Base-by-base conservation (phyloP, 2,888 invertebrate genomes). In the Scrobipalpa atriplicella region DNA sequence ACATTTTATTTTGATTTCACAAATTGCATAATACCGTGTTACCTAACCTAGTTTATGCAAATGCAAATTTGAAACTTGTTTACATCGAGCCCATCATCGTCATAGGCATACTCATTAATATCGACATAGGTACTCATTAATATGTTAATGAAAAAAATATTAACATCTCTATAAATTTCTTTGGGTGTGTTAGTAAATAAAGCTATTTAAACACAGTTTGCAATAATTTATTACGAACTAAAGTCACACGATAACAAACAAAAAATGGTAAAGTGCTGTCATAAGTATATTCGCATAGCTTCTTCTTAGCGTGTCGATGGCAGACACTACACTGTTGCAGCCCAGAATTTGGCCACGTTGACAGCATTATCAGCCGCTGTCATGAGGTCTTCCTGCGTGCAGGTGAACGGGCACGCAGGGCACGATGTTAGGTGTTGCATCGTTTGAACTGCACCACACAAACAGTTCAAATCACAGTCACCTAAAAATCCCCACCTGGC, bases 1-100 rank as follows among this genome's bases (percentile, higher is more conserved):
- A 64, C 56, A 68, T 60, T 38, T 64, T 65, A 43, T 19, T 58
- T 51, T 52, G 60, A 67, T 71, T 69, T 71, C 67, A 66, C 67
- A 69, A 58, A 67, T 72, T 74, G 72, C 63, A 71, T 72, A 72
- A 74, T 61, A 43, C 58, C 2, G n/a, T 56, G 65, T 71, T 70
- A 58, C 61, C 61, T 70, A 71, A 75, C 52, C 51, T 62, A 29
- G 29, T 51, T 51, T 51, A 51, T 51, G 16, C 9, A 56, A 56
- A 52, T 43, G 13, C 13, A 13, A 13, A 13, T 13, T 41, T 41
- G 3, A 43, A 43, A 43, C 43, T 43, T 43, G 43, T 43, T 43
- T 43, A 43, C 13, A 43, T 43, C 43, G 43, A 10, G 43, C 43
- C 13, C 43, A 13, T 43, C 43, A 43, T 13, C 13, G 43, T 1